Evolutionary conservation across 2,888 invertebrate species (phyloP), one percentile per base, ranked within the genome.

Genomic region (Drosophila borborema): DNA sequence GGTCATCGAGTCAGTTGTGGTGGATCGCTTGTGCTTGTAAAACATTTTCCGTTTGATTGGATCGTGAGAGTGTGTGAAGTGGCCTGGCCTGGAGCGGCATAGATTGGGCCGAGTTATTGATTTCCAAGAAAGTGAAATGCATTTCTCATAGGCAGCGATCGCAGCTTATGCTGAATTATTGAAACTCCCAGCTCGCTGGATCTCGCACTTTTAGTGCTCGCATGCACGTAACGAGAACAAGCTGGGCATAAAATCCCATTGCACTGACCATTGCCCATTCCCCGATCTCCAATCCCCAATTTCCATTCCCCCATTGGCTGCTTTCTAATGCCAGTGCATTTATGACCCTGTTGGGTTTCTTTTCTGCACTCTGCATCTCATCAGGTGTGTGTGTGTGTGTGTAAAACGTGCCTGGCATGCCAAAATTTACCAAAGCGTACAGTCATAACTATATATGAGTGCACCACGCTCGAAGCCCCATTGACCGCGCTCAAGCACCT

Each of bases 101-200:
- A 60, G 65, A 65, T 67, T 64, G 69, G 62, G 71, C 59, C 46
- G 45, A 70, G 62, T 76, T 85, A 86, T 88, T 82, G 90, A 88
- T 80, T 86, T 88, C 75, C 72, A 55, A 66, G 83, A 85, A 88
- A 89, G 90, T 88, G 88, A 86, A 89, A 88, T 89, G 90, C 67
- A 49, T 48, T 66, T 66, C 48, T 34, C 59, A 58, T 16, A 41
- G 43, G 48, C 49, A 40, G 54, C 54, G 20, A 28, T 41, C 48
- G 31, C 46, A 45, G 31, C 31, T 66, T 51, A 49, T 41, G 49
- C 58, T 31, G 36, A 62, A 59, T 49, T 40, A 36, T 54, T 28
- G 40, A 55, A 60, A 36, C 65, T 41, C 34, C 61, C 75, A 58
- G 53, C 40, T 34, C 43, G 34, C 31, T 56, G 10, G 38, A 71